Base-by-base conservation (phyloP, 2,797 vertebrate species). In the Enteromius trimaculatus region DNA sequence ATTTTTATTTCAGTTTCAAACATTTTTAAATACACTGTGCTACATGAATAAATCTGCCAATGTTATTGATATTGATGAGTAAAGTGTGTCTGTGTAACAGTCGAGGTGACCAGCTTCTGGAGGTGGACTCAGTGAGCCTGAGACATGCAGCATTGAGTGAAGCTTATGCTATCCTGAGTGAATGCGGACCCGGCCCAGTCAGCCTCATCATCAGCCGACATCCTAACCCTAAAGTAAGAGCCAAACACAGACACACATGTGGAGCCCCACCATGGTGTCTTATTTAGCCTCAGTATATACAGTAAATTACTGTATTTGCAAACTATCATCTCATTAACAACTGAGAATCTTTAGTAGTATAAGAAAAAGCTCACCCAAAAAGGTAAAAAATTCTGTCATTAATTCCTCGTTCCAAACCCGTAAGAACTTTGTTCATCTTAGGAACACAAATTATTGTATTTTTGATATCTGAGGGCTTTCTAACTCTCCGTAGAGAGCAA, bases 161-260 rank as follows among this genome's bases (percentile, higher is more conserved):
- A 91, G 97, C 97, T 21, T 98, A 99, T 0, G 95, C 97, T 80
- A 96, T 98, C 90, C 92, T 99, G 85, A 98, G 97, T 7, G 97
- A 98, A 85, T 98, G 97, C 77, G 97, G 97, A 21, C 97, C 98
- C 0, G 98, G 98, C 77, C 96, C 96, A 0, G 96, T 99, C 53
- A 97, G 96, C 88, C 95, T 99, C 3, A 98, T 99, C 79, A 95
- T 99, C 60, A 97, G 97, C 88, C 93, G 98, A 31, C 97, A 99
- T 90, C 97, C 97, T 21, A 97, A 98, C 85, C 95, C 97, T 34
- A 99, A 98, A 95, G 97, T 97, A 85, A 94, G 90, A 60, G 53
- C 4, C 62, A 69, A 11, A 53, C 42, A 26, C 39, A n/a, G 53
- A 31, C 37, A n/a, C 19, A 31, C 10, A 65, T 19, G 16, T 26